phyloP scores from a whole-genome alignment of 2,888 invertebrate genomes.

The Ceraclea dissimilis region DNA sequence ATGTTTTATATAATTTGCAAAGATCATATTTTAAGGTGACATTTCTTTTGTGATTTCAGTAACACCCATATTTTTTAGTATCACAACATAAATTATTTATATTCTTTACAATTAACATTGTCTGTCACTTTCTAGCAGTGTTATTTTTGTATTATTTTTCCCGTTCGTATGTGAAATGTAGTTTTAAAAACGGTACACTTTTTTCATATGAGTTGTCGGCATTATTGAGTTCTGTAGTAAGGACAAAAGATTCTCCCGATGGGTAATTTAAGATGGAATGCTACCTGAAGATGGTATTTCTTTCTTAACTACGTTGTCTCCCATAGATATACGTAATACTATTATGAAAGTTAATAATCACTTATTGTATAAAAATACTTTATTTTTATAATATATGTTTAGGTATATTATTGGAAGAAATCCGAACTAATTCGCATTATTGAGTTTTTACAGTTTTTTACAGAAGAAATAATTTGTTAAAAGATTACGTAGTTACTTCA shows the following conservation, averaged over 20 bases:
- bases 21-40: constrained; percentile 1
- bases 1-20: constrained; percentile 2
- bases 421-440: no score
- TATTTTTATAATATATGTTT: no score
- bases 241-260: constrained; percentile 14
- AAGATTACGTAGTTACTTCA: no score
- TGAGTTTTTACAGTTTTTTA: no score
- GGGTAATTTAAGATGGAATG: constrained; percentile 22
- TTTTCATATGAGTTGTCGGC: background rate
- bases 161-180: background rate
- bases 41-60: background rate
- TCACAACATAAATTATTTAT: background rate
- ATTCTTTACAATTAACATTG: background rate
- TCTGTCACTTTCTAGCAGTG: background rate
- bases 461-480: no score
- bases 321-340: background rate
- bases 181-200: background rate
- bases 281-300: constrained; percentile 20
- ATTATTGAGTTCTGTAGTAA: constrained; percentile 1
- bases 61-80: background rate
- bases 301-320: background rate
- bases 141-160: background rate
- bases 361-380: no score
- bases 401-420: no score
- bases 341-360: no score